These are phyloP conservation scores for Salticus scenicus DNA, from an alignment of 2,888 invertebrate genomes.

Conservation along the genomic window DNA sequence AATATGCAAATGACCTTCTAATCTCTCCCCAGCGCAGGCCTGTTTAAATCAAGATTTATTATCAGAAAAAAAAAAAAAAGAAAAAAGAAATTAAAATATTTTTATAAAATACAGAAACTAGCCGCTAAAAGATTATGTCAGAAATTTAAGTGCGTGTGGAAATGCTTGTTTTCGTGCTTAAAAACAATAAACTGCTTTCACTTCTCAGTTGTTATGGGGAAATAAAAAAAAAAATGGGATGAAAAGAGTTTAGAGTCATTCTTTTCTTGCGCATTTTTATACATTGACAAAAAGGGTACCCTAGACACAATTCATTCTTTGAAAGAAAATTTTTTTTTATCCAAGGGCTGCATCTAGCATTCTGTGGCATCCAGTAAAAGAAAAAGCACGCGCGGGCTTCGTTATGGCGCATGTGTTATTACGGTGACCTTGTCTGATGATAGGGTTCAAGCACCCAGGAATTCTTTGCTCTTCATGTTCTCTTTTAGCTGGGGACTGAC, in stretches of 20 bases:
- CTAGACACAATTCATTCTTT: constrained; percentile 12
- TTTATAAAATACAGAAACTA: no score
- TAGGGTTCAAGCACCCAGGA: constrained; percentile 43
- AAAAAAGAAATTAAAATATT: no score
- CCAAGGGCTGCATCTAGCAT: not conserved
- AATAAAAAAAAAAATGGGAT: not conserved
- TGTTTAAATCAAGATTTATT: no score
- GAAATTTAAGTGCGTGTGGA: no score
- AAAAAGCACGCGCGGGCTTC: not conserved
- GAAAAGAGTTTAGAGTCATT: not conserved
- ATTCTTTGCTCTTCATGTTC: not conserved
- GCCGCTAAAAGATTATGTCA: no score
- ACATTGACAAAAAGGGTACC: not conserved
- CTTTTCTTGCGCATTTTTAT: not conserved
- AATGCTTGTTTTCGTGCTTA: no score
- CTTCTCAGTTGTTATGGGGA: not conserved
- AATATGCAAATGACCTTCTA: no score
- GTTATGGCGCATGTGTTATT: constrained; percentile 13
- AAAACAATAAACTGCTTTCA: constrained; percentile 8
- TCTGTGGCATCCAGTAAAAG: no score
- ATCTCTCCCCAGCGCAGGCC: no score
- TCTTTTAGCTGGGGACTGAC: constrained; percentile 1
- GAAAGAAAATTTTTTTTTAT: not conserved
- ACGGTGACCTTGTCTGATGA: constrained; percentile 53
- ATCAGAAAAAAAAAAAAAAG: no score